phyloP scores from a whole-genome alignment of 2,113 vertebrate genomes.

The Gobius niger region DNA sequence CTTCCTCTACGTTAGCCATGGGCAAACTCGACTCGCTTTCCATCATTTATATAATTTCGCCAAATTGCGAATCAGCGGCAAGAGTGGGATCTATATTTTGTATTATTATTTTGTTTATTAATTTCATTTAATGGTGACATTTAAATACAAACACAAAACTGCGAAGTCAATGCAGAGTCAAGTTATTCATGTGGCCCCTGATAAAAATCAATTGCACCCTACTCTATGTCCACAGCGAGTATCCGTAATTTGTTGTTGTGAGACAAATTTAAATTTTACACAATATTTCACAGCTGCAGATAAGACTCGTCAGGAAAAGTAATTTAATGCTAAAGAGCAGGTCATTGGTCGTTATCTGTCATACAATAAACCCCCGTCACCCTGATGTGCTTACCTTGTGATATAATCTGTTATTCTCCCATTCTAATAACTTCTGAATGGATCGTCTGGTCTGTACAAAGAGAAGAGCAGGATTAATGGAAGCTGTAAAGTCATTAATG shows the following conservation, averaged over 20 bases:
- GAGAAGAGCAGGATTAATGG: slow-evolving; percentile 35
- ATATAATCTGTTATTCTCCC: slow-evolving; percentile 98
- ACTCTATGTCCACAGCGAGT: slow-evolving; percentile 59
- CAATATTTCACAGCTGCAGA: slow-evolving; percentile 65
- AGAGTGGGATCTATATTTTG: too few species aligned
- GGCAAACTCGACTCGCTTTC: too few species aligned
- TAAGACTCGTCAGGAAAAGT: slow-evolving; percentile 50
- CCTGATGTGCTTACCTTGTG: slow-evolving; percentile 86
- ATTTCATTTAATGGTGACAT: too few species aligned
- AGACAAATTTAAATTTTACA: slow-evolving; percentile 75
- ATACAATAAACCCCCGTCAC: slow-evolving; percentile 40
- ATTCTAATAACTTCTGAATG: slow-evolving; percentile 97
- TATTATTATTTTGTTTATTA: too few species aligned
- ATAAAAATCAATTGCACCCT: too few species aligned
- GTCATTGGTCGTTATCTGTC: slow-evolving; percentile 52
- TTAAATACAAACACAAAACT: too few species aligned
- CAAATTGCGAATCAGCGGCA: too few species aligned
- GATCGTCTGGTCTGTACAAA: slow-evolving; percentile 89
- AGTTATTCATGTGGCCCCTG: too few species aligned
- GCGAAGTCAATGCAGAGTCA: too few species aligned
- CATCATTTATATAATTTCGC: too few species aligned
- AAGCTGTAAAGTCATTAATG: slow-evolving; percentile 17
- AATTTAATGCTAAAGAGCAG: slow-evolving; percentile 35
- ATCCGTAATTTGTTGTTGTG: slow-evolving; percentile 73
- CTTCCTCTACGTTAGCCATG: slow-evolving; percentile 63